Evolutionary conservation across 2,888 invertebrate genomes (phyloP), one percentile per base, ranked within the genome.

Genomic region (Scaptomyza parva): DNA sequence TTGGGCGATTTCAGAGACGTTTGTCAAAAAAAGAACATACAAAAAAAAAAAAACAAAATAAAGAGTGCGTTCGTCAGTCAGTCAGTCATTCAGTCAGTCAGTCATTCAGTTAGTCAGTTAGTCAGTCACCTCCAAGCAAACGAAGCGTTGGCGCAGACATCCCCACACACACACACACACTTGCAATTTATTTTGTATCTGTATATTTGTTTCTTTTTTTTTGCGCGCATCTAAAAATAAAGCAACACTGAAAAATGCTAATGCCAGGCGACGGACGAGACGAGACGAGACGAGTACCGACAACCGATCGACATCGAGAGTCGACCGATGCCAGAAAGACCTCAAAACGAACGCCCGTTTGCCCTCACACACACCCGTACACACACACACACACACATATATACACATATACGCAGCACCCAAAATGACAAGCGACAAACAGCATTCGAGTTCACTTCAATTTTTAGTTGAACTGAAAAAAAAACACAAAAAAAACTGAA

Each of bases 171-270:
- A 59, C 58, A 69, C 68, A 60, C 48, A 67, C 60, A 67, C 52
- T 55, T 54, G 58, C 43, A 66, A 18, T 37, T 37, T 39, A 47
- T 18, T 76, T 44, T 45, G 28, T 58, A 22, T 72, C 37, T 48
- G 39, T 61, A 43, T 65, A 48, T 76, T 18, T 57, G 43, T 63
- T 12, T 47, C 0, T 26, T 1, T 26, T 1, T 67, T 83, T 86
- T 84, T 84, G 85, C 87, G 86, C 67, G 71, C 82, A 81, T 82
- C 82, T 82, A 82, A 87, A 83, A 87, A 83, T 83, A 83, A 81
- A 83, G 64, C 88, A 83, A 87, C 78, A 87, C 82, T 85, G 88
- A 87, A 81, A 74, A 87, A 83, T 83, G 88, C 88, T 83, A 83
- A 83, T 83, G 86, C 82, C 82, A 85, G 65, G 78, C 84, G 83